These are phyloP conservation scores for Bombus huntii DNA, from an alignment of 1,140 invertebrate species.

Conservation along the genomic window DNA sequence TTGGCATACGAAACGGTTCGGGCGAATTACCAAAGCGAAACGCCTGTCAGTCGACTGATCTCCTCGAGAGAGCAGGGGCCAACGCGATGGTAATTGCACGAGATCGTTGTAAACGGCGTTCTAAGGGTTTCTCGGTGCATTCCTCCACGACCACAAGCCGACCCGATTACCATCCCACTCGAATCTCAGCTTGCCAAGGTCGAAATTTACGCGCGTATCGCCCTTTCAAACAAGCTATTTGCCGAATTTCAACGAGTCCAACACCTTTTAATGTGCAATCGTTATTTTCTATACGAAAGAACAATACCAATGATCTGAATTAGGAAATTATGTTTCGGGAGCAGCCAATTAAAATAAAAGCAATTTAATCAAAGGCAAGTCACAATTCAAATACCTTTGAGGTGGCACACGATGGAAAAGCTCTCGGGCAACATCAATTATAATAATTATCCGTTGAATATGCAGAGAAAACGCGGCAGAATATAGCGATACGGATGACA, in stretches of 20 bases:
- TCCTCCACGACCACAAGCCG: conserved; percentile 40
- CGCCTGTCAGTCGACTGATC: conserved; percentile 14
- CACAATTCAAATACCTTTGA: too few species aligned
- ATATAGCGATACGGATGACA: not conserved
- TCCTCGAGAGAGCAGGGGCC: not conserved
- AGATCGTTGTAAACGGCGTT: conserved; percentile 43
- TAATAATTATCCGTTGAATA: not conserved
- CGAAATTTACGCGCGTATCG: conserved; percentile 9
- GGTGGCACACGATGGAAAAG: too few species aligned
- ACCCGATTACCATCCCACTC: conserved; percentile 7
- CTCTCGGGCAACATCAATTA: not conserved
- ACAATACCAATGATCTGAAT: not conserved
- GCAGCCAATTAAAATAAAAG: too few species aligned
- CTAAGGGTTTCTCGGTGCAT: conserved; percentile 40
- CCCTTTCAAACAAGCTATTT: not conserved
- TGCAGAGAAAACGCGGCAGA: not conserved
- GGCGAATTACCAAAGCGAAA: conserved; percentile 20
- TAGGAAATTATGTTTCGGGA: not conserved
- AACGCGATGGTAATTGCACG: conserved; percentile 40
- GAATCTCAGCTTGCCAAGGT: conserved; percentile 13
- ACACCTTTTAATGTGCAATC: too few species aligned
- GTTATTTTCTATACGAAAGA: not conserved
- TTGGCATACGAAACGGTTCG: conserved; percentile 11
- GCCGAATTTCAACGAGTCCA: not conserved
- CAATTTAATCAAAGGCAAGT: too few species aligned